Percentiles rank a stretch among this genome's conserved stretches.
Conservation (phyloP, 2,797 vertebrate species). For the Peromyscus melanophrys region DNA sequence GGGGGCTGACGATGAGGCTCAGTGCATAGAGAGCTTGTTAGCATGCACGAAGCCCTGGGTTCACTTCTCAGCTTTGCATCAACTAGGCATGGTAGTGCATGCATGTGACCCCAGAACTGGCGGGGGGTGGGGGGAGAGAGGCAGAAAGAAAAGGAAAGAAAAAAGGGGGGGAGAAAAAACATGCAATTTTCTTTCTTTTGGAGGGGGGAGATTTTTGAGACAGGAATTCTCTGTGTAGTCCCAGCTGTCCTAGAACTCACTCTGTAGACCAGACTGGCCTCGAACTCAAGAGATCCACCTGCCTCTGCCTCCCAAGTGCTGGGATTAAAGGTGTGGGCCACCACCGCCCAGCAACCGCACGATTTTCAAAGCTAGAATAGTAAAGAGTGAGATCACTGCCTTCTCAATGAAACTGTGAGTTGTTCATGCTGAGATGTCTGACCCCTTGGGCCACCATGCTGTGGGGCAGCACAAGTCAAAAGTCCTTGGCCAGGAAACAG, state of each 20-base stretch:
- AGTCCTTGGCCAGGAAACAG: fast-evolving
- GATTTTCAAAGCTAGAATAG: background rate
- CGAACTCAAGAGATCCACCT: background rate
- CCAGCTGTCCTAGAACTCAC: background rate
- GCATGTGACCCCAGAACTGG: background rate
- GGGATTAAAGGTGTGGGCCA: background rate
- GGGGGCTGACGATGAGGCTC: too few species aligned
- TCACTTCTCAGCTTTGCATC: background rate
- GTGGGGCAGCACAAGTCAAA: background rate
- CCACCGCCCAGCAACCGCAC: fast-evolving
- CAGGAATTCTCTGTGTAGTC: background rate
- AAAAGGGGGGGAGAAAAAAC: background rate
- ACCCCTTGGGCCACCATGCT: background rate
- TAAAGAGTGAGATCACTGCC: background rate
- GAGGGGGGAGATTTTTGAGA: background rate
- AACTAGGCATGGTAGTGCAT: background rate
- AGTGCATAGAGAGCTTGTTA: background rate
- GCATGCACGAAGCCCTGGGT: background rate
- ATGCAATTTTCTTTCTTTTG: background rate
- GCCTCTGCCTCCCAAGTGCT: background rate
- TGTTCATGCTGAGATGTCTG: fast-evolving
- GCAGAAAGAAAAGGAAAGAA: background rate
- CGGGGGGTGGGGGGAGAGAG: background rate
- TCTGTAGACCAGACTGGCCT: background rate
- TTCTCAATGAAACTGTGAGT: background rate